These are phyloP conservation scores for Bos javanicus DNA, from an alignment of 2,113 vertebrate species.

Conservation along the genomic window DNA sequence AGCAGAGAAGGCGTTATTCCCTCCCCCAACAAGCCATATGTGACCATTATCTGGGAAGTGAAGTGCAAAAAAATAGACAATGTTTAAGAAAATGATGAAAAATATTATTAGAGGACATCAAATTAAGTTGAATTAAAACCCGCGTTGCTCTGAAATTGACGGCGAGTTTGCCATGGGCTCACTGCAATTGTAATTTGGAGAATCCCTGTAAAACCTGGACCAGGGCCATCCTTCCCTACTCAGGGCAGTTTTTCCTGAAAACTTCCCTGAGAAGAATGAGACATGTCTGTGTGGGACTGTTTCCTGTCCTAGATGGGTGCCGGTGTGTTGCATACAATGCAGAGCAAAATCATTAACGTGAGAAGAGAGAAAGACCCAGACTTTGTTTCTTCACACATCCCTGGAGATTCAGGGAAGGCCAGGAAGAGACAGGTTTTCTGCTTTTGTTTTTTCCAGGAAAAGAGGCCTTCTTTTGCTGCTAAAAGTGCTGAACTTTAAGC, in stretches of 20 bases:
- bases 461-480: neutral
- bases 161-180: neutral
- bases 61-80: constrained; percentile 8
- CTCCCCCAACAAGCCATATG: neutral
- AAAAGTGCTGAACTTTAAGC: neutral
- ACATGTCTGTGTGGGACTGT: neutral
- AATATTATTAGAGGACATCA: constrained; percentile 35
- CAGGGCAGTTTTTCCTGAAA: neutral
- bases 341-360: neutral
- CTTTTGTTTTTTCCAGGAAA: neutral
- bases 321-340: rapidly evolving
- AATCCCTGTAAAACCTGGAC: neutral
- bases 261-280: neutral
- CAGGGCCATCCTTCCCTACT: neutral
- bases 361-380: neutral
- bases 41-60: constrained; percentile 11
- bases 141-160: neutral
- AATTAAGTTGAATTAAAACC: constrained; percentile 17
- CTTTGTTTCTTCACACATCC: neutral
- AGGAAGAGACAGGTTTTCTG: neutral
- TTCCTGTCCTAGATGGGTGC: neutral
- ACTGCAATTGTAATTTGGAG: neutral
- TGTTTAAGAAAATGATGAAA: constrained; percentile 17
- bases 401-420: neutral
- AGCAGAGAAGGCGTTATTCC: neutral